Percentiles rank a stretch among this genome's conserved stretches.
These are phyloP conservation scores for Adelges cooleyi DNA, from an alignment of 1,140 invertebrate species.

Conservation along the genomic window DNA sequence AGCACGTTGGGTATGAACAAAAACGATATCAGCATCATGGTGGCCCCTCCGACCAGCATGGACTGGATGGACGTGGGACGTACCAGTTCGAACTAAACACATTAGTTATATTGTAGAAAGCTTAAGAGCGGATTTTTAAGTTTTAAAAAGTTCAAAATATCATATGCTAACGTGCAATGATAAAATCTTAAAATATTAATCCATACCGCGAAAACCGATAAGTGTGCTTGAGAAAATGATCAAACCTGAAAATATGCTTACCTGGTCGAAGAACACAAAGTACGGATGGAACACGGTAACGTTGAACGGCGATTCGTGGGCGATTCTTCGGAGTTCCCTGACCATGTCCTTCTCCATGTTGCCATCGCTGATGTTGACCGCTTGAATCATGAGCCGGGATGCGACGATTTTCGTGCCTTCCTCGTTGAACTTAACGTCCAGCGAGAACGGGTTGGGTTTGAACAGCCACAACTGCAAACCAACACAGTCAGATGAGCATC, in stretches of 20 bases:
- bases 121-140: no score
- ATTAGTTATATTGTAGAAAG: no score
- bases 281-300: constrained; percentile 89
- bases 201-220: no score
- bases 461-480: constrained; percentile 54
- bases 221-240: no score
- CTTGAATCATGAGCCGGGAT: constrained; percentile 77
- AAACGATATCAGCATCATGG: constrained; percentile 94
- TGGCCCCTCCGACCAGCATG: constrained; percentile 76
- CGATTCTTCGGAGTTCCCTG: constrained; percentile 61
- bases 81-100: constrained; percentile 73
- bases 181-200: no score
- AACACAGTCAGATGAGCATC: no score
- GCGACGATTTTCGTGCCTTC: constrained; percentile 61
- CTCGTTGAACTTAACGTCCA: constrained; percentile 77
- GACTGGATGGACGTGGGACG: constrained; percentile 85
- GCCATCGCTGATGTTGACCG: constrained; percentile 75
- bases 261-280: constrained; percentile 89
- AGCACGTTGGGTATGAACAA: constrained; percentile 90
- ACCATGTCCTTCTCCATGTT: constrained; percentile 89
- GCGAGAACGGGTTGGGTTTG: constrained; percentile 56
- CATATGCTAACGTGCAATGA: no score
- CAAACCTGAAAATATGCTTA: no score
- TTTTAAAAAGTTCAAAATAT: no score
- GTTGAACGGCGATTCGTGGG: constrained; percentile 62